Evolutionary conservation across 2,113 vertebrate species (phyloP), one percentile per base, ranked within the genome.

Genomic region (Hydropotes inermis): DNA sequence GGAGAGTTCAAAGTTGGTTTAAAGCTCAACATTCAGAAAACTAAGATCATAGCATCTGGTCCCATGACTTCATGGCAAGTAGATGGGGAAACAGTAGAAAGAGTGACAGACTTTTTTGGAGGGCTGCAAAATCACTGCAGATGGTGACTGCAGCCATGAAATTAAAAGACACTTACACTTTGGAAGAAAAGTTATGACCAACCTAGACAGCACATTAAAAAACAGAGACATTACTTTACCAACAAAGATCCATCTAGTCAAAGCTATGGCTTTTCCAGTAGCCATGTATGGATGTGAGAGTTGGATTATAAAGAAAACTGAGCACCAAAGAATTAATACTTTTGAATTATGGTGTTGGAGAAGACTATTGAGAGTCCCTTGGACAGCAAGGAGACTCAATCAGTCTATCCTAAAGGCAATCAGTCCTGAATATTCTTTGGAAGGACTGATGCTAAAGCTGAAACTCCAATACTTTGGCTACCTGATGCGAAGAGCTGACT

Each of bases 181-280:
- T 70, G 64, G 4, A 36, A 70, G 19, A 70, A 36, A 36, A 70
- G 64, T 23, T 11, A 6, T 21, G n/a, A 70, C 64, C 64, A 70
- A 36, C n/a, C 17, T 70, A 11, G 64, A 36, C 9, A 36, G 64
- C 64, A 70, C 36, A 70, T 70, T 70, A 23, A 70, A 36, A 70
- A 36, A n/a, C 64, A 36, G 21, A 70, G 64, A 70, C 19, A 21
- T 70, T 36, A 70, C 64, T 36, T 70, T 70, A 19, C 9, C 64
- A 36, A 36, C 64, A 23, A 70, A 70, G 9, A 11, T 36, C 17
- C 0, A 0, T 70, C n/a, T 23, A 70, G n/a, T 70, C 9, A 70
- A 36, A 36, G 17, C n/a, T 70, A 70, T 36, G 2, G 9, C 21
- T 70, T 36, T 70, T 21, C 64, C n/a, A 23, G n/a, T 36, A 21